Base-by-base conservation (phyloP, 2,888 invertebrate genomes). In the Xestia ashworthii region DNA sequence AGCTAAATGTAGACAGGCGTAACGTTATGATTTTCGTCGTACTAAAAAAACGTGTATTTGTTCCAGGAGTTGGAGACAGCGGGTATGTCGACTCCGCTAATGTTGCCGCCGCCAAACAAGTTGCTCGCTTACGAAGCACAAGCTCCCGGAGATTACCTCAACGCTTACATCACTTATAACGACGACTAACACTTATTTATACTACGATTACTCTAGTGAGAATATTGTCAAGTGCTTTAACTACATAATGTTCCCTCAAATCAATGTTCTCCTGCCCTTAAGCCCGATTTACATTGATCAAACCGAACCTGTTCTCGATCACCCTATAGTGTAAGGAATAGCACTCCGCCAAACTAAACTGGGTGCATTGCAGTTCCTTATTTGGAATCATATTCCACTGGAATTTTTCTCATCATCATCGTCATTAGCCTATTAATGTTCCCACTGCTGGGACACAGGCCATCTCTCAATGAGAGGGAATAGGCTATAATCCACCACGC, bases 81-180 rank as follows among this genome's bases (percentile, higher is more conserved):
- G 3, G 88, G 80, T 5, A 74, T 83, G 76, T 75, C 85, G 22
- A 74, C 79, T 0, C 76, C 87, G 0, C 66, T 85, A 0, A 65
- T 62, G 0, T 11, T 84, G 5, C 82, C 84, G n/a, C 76, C 86
- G 1, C 89, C 85, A 0, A 92, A 91, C 62, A 95, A 95, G 62
- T 44, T 95, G 53, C 58, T 94, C 0, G 68, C 93, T 0, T 80
- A 93, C 12, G 94, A 95, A n/a, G 77, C 92, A 0, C 93, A 95
- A n/a, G 77, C 91, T 0, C 93, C 92, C 5, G 92, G 90, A 0
- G 95, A 95, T 71, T 96, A 95, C 77, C 90, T 95, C 22, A 94
- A 93, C 84, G 95, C 95, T 0, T 95, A 95, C 80, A 94, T 95
- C 41, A 93, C 92, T 19, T 95, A 95, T 78, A 93, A 92, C 53